phyloP scores from a whole-genome alignment of 2,797 vertebrate genomes.

The Merluccius polli region DNA sequence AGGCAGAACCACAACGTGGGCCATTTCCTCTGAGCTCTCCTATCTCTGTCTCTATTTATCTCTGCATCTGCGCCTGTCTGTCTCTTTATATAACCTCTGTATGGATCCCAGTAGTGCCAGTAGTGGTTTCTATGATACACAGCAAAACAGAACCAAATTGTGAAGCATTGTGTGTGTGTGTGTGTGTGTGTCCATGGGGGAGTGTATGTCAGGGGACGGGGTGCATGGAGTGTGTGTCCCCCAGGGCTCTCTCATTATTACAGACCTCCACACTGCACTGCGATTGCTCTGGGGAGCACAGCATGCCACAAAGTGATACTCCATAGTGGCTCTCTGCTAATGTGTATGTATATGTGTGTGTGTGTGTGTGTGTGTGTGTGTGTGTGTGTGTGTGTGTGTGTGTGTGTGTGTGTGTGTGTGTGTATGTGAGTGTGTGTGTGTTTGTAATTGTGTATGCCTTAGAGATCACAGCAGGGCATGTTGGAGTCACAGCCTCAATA shows the following conservation, averaged over 20 bases:
- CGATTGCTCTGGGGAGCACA: conserved; percentile 46
- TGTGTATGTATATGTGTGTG: conserved; percentile 41
- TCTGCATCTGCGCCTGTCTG: conserved; percentile 36
- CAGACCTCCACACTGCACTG: conserved; percentile 28
- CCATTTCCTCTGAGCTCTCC: conserved; percentile 1
- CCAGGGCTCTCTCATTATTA: conserved; percentile 19
- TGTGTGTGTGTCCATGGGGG: conserved; percentile 14
- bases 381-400: neutral
- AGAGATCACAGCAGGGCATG: conserved; percentile 34
- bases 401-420: neutral
- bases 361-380: conserved; percentile 28
- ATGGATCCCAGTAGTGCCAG: conserved; percentile 7
- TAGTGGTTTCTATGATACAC: too few relatives aligned
- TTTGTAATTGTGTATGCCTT: neutral
- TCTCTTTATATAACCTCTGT: conserved; percentile 35
- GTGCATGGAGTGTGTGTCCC: conserved; percentile 28
- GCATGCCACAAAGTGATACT: conserved; percentile 48
- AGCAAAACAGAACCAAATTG: too few relatives aligned
- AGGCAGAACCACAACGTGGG: neutral
- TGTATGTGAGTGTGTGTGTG: neutral
- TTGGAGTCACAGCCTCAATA: conserved; percentile 30
- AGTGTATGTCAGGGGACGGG: conserved; percentile 20
- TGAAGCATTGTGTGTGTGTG: conserved; percentile 20
- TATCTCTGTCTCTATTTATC: conserved; percentile 17
- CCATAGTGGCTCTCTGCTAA: conserved; percentile 37